Percentiles rank a stretch among this genome's conserved stretches.
Conservation (phyloP, 2,888 invertebrate species). For the Cerastoderma edule region DNA sequence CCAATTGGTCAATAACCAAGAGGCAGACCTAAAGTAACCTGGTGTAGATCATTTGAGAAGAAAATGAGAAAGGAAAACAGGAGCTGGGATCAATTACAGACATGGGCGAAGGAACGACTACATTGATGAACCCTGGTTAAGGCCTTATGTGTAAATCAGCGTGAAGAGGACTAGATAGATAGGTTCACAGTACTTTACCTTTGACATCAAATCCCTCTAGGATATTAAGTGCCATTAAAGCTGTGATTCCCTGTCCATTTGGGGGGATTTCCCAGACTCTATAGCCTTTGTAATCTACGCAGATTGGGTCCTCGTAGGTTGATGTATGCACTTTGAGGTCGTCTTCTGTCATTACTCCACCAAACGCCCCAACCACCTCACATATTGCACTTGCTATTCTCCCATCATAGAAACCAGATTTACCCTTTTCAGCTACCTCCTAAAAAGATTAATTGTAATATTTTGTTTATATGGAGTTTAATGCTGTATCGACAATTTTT, state of each 20-base stretch:
- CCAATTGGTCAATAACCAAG: no score
- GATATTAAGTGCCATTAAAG: slow-evolving; percentile 82
- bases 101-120: no score
- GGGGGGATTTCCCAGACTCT: slow-evolving; percentile 83
- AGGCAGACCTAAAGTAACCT: no score
- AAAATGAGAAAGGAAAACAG: no score
- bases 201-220: slow-evolving; percentile 81
- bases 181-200: slow-evolving; percentile 58
- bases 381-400: slow-evolving; percentile 78
- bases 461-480: neutral
- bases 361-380: slow-evolving; percentile 74
- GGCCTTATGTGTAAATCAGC: no score
- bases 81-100: no score
- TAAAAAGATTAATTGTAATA: slow-evolving; percentile 38
- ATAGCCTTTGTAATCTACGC: slow-evolving; percentile 75
- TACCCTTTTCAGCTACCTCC: slow-evolving; percentile 75
- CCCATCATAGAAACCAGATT: slow-evolving; percentile 80
- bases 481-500: no score
- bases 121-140: no score
- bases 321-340: slow-evolving; percentile 77
- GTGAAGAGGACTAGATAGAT: no score
- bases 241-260: slow-evolving; percentile 83
- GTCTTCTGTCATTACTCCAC: slow-evolving; percentile 79
- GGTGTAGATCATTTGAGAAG: no score
- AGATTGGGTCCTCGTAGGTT: slow-evolving; percentile 77